Evolutionary conservation across 2,797 vertebrate genomes (phyloP), one percentile per base, ranked within the genome.

Genomic region (Lophius americanus): DNA sequence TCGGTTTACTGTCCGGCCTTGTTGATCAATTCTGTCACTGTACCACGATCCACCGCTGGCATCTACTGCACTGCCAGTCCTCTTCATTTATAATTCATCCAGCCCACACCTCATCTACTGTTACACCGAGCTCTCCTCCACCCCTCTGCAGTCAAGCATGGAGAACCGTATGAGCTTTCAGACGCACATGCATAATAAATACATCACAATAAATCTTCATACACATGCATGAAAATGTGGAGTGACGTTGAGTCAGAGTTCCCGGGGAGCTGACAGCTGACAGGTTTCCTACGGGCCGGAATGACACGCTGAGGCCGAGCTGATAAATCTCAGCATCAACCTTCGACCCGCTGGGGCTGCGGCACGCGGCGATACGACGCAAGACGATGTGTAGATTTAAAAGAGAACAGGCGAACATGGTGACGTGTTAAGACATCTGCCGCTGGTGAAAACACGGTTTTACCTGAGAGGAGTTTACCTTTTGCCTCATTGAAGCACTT

Each of bases 31-130:
- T 52, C 47, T 74, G 56, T 75, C 72, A 12, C 50, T 63, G 38
- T 7, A 49, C 3, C 35, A 35, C 9, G 44, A 73, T 56, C 58
- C 59, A 76, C 81, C 64, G 71, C 54, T 57, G 53, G 35, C 44
- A 65, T 83, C 70, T 66, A 73, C 63, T 64, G 70, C 64, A 74
- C 67, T 57, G 71, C 79, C 60, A 0, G 43, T 75, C 59, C 59
- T 85, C 23, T 23, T 23, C 72, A 88, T 88, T 70, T 74, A 88
- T 87, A 76, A 87, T 87, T 85, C 75, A 89, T 85, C 47, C 69
- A 56, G 41, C 81, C 43, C 79, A 68, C 79, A 68, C 71, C 76
- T 85, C 61, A 41, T 77, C 73, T 66, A 69, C 64, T 47, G 58
- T 83, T 83, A 78, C 82, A 70, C 67, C 4, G 51, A 65, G 69